phyloP scores from a whole-genome alignment of 2,113 vertebrate species.

The Pygoscelis adeliae region DNA sequence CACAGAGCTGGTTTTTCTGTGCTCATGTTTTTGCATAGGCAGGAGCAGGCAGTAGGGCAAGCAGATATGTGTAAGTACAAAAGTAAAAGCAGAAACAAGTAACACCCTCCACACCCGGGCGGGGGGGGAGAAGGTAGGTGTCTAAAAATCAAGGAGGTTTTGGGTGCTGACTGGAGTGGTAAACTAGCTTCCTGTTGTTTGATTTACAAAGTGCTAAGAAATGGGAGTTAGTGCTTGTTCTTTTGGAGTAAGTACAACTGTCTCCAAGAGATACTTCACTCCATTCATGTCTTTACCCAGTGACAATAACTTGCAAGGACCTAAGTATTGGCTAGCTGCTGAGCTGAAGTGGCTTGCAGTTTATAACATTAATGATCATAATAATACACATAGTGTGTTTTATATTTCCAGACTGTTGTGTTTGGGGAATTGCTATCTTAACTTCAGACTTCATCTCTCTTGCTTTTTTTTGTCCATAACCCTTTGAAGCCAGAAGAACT shows the following conservation, averaged over 20 bases:
- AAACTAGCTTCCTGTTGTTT: not conserved
- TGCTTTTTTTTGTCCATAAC: not conserved
- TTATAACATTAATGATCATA: not conserved
- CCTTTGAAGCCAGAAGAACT: not conserved
- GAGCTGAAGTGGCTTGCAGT: not conserved
- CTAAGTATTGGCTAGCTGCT: not conserved
- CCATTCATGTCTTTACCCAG: not conserved
- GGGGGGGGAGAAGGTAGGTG: not conserved
- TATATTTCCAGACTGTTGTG: not conserved
- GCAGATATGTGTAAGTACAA: not conserved
- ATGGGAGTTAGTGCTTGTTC: not conserved
- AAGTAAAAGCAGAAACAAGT: not conserved
- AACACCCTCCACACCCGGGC: fast-evolving
- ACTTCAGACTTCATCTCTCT: not conserved
- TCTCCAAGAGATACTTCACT: not conserved
- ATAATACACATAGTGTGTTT: not conserved
- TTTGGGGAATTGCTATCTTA: not conserved
- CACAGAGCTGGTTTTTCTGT: not conserved
- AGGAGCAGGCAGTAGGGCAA: not conserved
- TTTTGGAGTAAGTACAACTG: not conserved
- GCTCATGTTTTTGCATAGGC: fast-evolving
- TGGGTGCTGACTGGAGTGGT: not conserved
- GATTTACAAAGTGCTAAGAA: not conserved
- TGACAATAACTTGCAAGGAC: not conserved
- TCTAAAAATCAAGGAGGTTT: not conserved